phyloP scores from a whole-genome alignment of 2,113 vertebrate genomes.

The Stomatorhinus ivindoensis region DNA sequence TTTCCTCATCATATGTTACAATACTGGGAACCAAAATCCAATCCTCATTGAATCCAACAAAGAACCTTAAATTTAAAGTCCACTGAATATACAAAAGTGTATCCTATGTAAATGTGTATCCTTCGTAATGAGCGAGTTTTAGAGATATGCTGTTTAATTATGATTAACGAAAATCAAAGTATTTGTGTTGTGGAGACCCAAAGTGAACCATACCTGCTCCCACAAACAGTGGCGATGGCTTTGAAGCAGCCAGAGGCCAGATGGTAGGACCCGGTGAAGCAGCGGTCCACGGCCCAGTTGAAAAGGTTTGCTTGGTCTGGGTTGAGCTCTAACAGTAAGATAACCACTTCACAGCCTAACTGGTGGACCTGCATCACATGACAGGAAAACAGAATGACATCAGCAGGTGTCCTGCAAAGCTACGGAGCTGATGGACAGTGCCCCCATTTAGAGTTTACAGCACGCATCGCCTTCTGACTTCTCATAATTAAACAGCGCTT shows the following conservation, averaged over 20 bases:
- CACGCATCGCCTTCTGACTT: not conserved
- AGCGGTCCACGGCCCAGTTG: conserved; percentile 96
- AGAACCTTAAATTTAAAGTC: not conserved
- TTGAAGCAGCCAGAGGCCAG: conserved; percentile 96
- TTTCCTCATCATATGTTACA: not conserved
- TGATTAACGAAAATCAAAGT: not conserved
- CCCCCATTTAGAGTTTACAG: not conserved
- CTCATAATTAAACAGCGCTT: not conserved
- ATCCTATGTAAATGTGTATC: not conserved
- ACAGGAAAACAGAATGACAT: not conserved
- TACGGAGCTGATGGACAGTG: not conserved
- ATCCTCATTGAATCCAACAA: not conserved
- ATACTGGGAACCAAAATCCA: not conserved
- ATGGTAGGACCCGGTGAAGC: conserved; percentile 94
- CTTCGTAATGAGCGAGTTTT: not conserved
- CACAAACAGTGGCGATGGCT: conserved; percentile 94
- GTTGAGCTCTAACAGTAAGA: conserved; percentile 89
- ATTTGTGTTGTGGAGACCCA: not conserved
- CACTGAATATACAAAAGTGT: not conserved
- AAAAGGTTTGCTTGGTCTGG: conserved; percentile 96
- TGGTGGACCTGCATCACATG: conserved; percentile 77
- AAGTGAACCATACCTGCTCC: conserved; percentile 73
- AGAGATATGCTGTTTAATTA: not conserved
- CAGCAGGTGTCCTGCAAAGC: not conserved
- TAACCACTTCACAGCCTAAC: conserved; percentile 92